Percentiles rank a stretch among this genome's conserved stretches.
phyloP scores from a whole-genome alignment of 2,888 invertebrate genomes.

The Drosophila mimetica region DNA sequence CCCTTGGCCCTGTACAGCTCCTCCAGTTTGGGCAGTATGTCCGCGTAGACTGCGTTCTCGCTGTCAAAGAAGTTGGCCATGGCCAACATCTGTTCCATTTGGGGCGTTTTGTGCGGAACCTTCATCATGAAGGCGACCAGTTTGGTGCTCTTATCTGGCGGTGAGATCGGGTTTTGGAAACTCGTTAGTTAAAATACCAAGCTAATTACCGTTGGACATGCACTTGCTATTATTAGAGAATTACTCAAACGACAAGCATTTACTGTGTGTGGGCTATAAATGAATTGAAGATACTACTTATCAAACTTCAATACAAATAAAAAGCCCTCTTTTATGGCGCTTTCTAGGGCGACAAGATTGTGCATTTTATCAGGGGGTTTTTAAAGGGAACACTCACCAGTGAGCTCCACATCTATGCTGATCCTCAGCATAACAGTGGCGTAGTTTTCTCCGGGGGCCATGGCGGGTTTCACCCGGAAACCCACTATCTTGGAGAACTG shows the following conservation, averaged over 20 bases:
- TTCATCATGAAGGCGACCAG: constrained; percentile 74
- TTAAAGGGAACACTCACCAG: constrained; percentile 37
- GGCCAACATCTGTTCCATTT: constrained; percentile 59
- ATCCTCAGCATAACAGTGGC: constrained; percentile 73
- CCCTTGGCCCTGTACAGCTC: constrained; percentile 63
- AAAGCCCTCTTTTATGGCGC: constrained; percentile 20
- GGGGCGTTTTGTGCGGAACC: constrained; percentile 61
- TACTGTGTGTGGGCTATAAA: constrained; percentile 19
- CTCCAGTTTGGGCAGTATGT: constrained; percentile 71
- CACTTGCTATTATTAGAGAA: constrained; percentile 8
- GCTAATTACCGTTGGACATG: constrained; percentile 13
- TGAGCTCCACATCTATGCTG: constrained; percentile 60
- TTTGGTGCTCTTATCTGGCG: constrained; percentile 59
- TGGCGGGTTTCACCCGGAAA: constrained; percentile 59
- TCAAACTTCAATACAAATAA: constrained; percentile 1
- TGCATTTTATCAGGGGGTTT: neutral
- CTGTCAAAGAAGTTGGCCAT: constrained; percentile 64
- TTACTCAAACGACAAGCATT: constrained; percentile 11
- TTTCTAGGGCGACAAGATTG: constrained; percentile 35
- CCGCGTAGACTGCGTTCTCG: constrained; percentile 64
- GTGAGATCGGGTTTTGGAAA: neutral
- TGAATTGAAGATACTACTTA: constrained; percentile 27
- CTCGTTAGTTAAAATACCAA: neutral
- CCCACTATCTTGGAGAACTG: constrained; percentile 57
- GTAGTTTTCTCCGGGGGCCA: constrained; percentile 78